Percentiles rank a stretch among this genome's conserved stretches.
Conservation (phyloP, 2,113 vertebrate genomes). For the Oenanthe oenanthe region DNA sequence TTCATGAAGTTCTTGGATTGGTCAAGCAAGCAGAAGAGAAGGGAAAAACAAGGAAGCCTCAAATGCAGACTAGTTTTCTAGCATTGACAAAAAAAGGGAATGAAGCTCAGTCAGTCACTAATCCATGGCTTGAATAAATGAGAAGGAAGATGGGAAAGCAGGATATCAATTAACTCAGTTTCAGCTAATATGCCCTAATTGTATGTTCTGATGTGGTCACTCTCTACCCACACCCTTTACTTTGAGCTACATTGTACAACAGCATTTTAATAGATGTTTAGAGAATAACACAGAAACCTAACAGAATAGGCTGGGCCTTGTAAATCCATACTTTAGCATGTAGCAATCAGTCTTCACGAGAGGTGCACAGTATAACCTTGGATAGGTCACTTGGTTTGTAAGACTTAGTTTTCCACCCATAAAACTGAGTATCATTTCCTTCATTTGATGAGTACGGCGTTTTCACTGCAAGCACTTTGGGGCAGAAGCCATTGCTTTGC, state of each 20-base stretch:
- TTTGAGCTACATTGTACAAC: not conserved
- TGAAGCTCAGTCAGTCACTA: not conserved
- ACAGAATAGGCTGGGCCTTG: not conserved
- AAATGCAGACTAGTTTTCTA: not conserved
- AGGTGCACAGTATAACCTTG: not conserved
- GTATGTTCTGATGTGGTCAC: not conserved
- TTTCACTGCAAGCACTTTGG: not conserved
- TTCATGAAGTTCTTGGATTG: not conserved
- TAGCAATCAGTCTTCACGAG: not conserved
- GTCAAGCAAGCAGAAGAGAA: not conserved
- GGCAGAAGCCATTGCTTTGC: not conserved
- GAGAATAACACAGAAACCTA: not conserved
- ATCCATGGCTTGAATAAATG: not conserved
- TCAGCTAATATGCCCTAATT: not conserved
- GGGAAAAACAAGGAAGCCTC: not conserved
- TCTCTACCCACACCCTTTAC: not conserved
- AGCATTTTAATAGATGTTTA: not conserved
- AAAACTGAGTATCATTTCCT: not conserved
- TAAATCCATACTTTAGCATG: not conserved
- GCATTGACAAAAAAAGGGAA: not conserved
- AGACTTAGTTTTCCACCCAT: not conserved
- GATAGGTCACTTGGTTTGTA: not conserved
- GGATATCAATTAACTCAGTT: not conserved
- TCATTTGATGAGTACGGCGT: not conserved
- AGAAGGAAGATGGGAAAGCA: not conserved